These are phyloP conservation scores for Pteruthius melanotis DNA, from an alignment of 2,113 vertebrate genomes.

Conservation along the genomic window DNA sequence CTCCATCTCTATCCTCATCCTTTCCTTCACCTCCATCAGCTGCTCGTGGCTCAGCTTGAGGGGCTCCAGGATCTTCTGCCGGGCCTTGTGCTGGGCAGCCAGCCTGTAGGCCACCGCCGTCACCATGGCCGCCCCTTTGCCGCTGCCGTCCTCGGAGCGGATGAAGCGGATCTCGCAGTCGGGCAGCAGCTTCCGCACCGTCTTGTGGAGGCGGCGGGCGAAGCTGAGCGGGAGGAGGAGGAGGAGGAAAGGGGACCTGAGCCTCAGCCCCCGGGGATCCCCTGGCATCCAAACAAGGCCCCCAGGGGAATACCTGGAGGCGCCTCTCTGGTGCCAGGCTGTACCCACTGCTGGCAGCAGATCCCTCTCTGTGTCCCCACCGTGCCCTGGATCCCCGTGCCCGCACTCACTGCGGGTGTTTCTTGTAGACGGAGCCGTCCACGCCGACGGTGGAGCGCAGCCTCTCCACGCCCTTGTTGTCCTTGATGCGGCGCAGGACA, in stretches of 20 bases:
- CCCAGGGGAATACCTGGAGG: not conserved
- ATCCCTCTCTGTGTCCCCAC: no score
- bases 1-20: constrained; percentile 84
- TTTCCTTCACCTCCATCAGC: constrained; percentile 86
- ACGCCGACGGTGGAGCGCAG: constrained; percentile 88
- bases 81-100: constrained; percentile 82
- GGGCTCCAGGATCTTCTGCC: constrained; percentile 80
- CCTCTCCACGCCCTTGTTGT: constrained; percentile 87
- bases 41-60: constrained; percentile 83
- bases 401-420: constrained; percentile 86
- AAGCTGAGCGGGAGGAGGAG: constrained; percentile 78
- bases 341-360: accelerated
- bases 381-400: not conserved
- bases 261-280: not conserved
- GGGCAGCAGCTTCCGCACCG: constrained; percentile 85
- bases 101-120: constrained; percentile 91
- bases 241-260: not conserved
- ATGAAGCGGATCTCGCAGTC: constrained; percentile 92
- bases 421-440: constrained; percentile 95
- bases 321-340: not conserved
- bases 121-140: constrained; percentile 96
- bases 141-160: constrained; percentile 89
- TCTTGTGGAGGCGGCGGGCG: constrained; percentile 87
- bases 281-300: accelerated
- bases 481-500: constrained; percentile 87